Evolutionary conservation across 2,888 invertebrate species (phyloP).

Genomic region (Eilema caniola): DNA sequence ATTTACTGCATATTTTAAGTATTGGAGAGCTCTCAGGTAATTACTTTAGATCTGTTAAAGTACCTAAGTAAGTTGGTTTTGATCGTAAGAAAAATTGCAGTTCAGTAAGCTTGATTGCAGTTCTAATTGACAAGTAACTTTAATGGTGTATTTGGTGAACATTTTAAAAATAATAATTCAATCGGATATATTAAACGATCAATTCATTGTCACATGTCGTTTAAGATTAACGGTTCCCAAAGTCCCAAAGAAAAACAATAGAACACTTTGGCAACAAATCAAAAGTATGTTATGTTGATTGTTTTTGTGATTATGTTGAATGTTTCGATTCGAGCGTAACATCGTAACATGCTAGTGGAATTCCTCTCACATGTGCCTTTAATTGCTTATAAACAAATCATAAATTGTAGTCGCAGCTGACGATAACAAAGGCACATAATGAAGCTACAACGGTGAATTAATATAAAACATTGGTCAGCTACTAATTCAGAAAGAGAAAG

Average conservation of each 20-base stretch:
- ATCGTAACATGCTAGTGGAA: slow-evolving; percentile 8
- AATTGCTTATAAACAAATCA: slow-evolving; percentile 39
- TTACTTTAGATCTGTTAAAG: no score
- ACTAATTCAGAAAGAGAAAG: slow-evolving; percentile 55
- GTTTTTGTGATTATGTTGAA: slow-evolving; percentile 3
- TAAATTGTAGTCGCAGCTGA: slow-evolving; percentile 38
- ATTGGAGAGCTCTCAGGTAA: not conserved
- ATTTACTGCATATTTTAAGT: not conserved
- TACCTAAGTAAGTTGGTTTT: no score
- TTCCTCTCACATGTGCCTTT: slow-evolving; percentile 12
- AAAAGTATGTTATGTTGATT: not conserved
- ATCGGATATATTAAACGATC: no score
- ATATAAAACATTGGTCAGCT: slow-evolving; percentile 43
- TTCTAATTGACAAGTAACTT: no score
- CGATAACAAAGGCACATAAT: slow-evolving; percentile 47
- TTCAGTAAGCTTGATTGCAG: no score
- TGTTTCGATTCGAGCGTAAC: no score
- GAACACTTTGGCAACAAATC: not conserved
- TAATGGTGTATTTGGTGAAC: no score
- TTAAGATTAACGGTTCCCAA: no score
- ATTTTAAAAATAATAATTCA: no score
- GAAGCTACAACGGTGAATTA: slow-evolving; percentile 47
- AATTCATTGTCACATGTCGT: no score
- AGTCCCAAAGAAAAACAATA: no score
- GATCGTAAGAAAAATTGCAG: no score